phyloP scores from a whole-genome alignment of 2,113 vertebrate species.

The Mystacornis crossleyi region DNA sequence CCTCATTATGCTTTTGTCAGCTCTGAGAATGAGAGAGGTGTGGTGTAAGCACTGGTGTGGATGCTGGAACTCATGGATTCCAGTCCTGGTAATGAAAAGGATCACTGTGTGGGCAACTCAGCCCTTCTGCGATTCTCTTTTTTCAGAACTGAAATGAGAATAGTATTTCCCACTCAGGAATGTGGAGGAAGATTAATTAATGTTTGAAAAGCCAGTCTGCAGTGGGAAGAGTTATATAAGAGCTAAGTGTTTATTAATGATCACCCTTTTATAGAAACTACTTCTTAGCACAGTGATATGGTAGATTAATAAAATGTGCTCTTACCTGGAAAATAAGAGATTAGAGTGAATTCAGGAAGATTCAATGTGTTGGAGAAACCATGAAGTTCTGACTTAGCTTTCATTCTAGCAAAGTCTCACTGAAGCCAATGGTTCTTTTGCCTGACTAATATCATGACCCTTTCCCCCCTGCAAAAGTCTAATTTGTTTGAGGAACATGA shows the following conservation, averaged over 20 bases:
- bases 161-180: conserved; percentile 26
- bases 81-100: neutral
- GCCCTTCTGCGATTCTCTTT: neutral
- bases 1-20: conserved; percentile 26
- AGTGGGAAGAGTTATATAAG: conserved; percentile 37
- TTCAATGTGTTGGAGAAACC: neutral
- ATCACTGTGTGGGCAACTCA: neutral
- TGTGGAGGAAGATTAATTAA: conserved; percentile 39
- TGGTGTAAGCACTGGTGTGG: neutral
- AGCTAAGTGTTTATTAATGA: conserved; percentile 34
- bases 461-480: neutral
- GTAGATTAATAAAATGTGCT: conserved; percentile 30
- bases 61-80: neutral
- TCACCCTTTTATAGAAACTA: neutral
- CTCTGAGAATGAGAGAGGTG: neutral
- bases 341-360: neutral
- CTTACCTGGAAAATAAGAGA: neutral
- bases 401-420: neutral
- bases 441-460: neutral
- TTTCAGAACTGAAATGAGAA: conserved; percentile 9
- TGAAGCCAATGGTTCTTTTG: neutral
- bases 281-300: neutral
- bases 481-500: neutral
- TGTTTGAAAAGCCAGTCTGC: conserved; percentile 45
- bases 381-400: neutral